These are phyloP conservation scores for Frieseomelitta varia DNA, from an alignment of 1,140 invertebrate species.

Conservation along the genomic window DNA sequence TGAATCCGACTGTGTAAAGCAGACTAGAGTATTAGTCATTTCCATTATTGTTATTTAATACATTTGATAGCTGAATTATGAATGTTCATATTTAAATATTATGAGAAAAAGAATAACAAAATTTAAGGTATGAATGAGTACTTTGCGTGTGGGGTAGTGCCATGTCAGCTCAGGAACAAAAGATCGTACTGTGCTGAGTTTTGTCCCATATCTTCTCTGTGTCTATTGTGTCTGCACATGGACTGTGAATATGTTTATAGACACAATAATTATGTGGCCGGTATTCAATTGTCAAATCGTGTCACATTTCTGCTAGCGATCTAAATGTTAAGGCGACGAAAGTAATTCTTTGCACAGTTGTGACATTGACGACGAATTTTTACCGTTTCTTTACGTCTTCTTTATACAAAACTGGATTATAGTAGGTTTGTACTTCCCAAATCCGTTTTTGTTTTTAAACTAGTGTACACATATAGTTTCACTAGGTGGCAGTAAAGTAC, in stretches of 20 bases:
- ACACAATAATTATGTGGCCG: constrained; percentile 35
- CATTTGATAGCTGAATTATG: constrained; percentile 58
- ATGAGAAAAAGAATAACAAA: constrained; percentile 38
- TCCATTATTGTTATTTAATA: constrained; percentile 69
- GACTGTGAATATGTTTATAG: constrained; percentile 38
- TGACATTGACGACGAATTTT: constrained; percentile 36
- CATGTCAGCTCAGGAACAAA: constrained; percentile 43
- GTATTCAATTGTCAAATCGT: constrained; percentile 17
- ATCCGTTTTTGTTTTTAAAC: constrained; percentile 6
- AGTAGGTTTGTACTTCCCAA: constrained; percentile 17
- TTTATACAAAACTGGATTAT: constrained; percentile 42
- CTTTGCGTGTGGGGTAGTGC: constrained; percentile 41
- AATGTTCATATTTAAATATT: constrained; percentile 60
- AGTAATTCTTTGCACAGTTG: constrained; percentile 49
- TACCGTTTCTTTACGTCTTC: constrained; percentile 42
- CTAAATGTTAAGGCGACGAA: constrained; percentile 40
- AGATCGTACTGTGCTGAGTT: constrained; percentile 31
- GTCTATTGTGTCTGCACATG: constrained; percentile 46
- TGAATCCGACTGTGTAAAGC: constrained; percentile 48
- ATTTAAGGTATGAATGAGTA: constrained; percentile 58
- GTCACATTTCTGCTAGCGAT: constrained; percentile 52
- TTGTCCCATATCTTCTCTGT: constrained; percentile 44
- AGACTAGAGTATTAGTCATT: constrained; percentile 53
- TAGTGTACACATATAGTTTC: constrained; percentile 42
- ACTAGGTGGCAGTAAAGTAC: constrained; percentile 56